Conservation (phyloP, 2,113 vertebrate species). For the Oreotragus oreotragus region DNA sequence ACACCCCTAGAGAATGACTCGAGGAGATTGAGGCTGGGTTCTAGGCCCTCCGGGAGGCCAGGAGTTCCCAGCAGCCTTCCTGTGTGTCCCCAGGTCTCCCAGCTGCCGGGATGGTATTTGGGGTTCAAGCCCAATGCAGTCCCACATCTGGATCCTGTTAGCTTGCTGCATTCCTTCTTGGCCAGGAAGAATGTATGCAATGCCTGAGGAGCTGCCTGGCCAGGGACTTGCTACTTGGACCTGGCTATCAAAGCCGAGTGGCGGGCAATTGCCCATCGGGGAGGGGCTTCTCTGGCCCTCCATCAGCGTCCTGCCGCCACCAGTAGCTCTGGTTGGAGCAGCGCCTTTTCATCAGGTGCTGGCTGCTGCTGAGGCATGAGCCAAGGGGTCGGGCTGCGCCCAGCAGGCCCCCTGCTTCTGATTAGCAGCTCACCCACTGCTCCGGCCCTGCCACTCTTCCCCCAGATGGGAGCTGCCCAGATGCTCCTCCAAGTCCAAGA, state of each 20-base stretch:
- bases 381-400: conserved; percentile 14
- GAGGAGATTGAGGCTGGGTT: neutral
- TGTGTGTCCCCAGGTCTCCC: conserved; percentile 20
- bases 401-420: conserved; percentile 51
- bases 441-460: neutral
- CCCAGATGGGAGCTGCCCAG: neutral
- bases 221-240: neutral
- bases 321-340: conserved; percentile 51
- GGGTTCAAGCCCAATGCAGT: conserved; percentile 61
- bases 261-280: neutral
- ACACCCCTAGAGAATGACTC: neutral
- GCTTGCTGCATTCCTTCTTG: conserved; percentile 38
- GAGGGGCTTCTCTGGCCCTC: conserved; percentile 14
- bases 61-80: neutral
- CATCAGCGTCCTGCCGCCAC: neutral
- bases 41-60: neutral
- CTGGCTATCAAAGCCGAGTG: conserved; percentile 40
- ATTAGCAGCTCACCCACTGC: conserved; percentile 37
- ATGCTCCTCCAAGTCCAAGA: conserved; percentile 8
- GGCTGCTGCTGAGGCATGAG: neutral
- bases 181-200: conserved; percentile 46
- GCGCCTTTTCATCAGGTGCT: conserved; percentile 53
- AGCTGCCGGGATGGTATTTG: conserved; percentile 58
- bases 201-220: conserved; percentile 30
- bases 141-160: conserved; percentile 68